phyloP scores from a whole-genome alignment of 2,113 vertebrate species.

The Apistogramma diplotaenia region DNA sequence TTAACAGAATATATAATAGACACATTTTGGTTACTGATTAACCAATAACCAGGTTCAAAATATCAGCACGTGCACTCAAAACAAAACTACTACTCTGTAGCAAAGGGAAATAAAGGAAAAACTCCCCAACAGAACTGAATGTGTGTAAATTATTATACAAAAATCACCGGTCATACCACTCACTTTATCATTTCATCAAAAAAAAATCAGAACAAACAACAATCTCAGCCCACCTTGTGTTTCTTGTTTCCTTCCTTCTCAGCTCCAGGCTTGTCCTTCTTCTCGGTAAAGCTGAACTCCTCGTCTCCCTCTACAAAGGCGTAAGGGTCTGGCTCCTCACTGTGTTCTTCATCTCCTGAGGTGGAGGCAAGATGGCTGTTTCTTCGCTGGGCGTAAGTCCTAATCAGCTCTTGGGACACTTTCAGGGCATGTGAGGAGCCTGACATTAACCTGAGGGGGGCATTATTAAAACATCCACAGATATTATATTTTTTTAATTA shows the following conservation, averaged over 20 bases:
- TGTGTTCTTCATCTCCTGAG: constrained; percentile 81
- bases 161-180: background rate
- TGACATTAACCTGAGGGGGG: constrained; percentile 85
- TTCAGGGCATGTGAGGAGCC: constrained; percentile 86
- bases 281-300: constrained; percentile 90
- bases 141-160: background rate
- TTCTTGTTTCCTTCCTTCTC: constrained; percentile 89
- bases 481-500: background rate
- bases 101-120: background rate
- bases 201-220: background rate
- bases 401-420: constrained; percentile 92
- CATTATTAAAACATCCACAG: background rate
- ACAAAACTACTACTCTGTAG: background rate
- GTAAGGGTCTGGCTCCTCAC: constrained; percentile 89
- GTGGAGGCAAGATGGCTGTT: constrained; percentile 86
- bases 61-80: background rate
- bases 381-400: constrained; percentile 89
- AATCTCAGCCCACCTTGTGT: constrained; percentile 83
- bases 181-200: background rate
- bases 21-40: background rate
- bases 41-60: background rate
- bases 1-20: background rate
- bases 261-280: constrained; percentile 87
- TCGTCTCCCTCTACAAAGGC: constrained; percentile 94
- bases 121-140: background rate